Evolutionary conservation across 2,797 vertebrate species (phyloP), one percentile per base, ranked within the genome.

Genomic region (Acipenser transmontanus): DNA sequence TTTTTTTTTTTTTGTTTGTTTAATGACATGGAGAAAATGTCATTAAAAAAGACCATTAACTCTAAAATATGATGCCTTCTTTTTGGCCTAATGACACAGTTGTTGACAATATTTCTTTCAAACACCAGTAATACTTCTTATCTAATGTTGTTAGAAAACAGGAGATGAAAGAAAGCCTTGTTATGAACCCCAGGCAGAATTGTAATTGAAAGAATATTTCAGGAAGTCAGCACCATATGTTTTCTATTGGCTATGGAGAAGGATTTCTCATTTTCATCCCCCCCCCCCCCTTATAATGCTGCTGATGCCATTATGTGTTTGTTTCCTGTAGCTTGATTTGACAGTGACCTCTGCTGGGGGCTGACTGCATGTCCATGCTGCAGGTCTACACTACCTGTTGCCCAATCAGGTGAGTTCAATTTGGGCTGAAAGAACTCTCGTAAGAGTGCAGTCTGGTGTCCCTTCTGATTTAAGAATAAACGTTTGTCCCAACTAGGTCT

Each of bases 171-270:
- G 9, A 50, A 50, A 48, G 47, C 49, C 65, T 52, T 64, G 68
- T 70, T 68, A 70, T 67, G 61, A 68, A 62, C 52, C 12, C 48
- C 67, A 47, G n/a, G 49, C 49, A 54, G 20, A 34, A 70, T 49
- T 62, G 17, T 65, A 72, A 70, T 66, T 64, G 51, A 67, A 59
- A 9, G 70, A 49, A 68, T 68, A 67, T 70, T 72, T 70, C 66
- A 72, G 49, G 59, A 34, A 61, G 66, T 66, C 66, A 64, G 66
- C 64, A 14, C 67, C 63, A 59, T 66, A 68, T 72, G 66, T 68
- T 66, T 52, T 69, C 47, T 66, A 69, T 66, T 60, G 13, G 52
- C 66, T 34, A 48, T 60, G 62, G 66, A 54, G 62, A 67, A 62
- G 63, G 48, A 56, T 70, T 56, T 48, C 61, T 13, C 12, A 47